Conservation (phyloP, 2,113 vertebrate species). For the Xenus cinereus region DNA sequence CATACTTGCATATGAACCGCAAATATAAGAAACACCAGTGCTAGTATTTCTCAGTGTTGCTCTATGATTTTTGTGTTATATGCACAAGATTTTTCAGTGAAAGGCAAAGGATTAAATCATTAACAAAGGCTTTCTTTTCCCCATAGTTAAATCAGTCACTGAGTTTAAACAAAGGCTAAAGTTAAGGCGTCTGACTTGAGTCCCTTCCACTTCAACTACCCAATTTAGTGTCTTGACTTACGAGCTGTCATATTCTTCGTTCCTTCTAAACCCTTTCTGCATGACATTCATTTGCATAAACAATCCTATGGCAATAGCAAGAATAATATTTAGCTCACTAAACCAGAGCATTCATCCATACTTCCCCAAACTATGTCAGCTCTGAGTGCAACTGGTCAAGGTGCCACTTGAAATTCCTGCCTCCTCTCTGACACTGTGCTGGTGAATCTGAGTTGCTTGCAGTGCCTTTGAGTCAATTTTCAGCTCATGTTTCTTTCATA, state of each 20-base stretch:
- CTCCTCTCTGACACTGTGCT: background rate
- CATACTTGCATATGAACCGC: background rate
- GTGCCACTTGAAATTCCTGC: background rate
- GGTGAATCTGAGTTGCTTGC: background rate
- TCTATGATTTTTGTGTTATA: background rate
- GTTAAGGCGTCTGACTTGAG: background rate
- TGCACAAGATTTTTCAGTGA: background rate
- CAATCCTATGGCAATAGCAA: background rate
- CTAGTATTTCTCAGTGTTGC: background rate
- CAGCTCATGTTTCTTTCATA: background rate
- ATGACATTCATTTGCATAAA: background rate
- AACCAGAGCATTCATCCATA: background rate
- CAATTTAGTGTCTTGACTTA: background rate
- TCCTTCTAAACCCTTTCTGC: background rate
- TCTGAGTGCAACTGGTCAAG: background rate
- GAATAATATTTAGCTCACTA: background rate
- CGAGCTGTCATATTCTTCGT: background rate
- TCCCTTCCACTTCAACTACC: background rate
- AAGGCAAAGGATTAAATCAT: background rate
- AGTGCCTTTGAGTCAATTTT: background rate
- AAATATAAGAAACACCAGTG: background rate
- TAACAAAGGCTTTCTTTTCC: background rate
- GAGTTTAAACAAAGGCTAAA: background rate
- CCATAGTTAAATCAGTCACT: background rate
- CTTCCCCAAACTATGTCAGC: background rate